Evolutionary conservation across 2,113 vertebrate genomes (phyloP), one percentile per base, ranked within the genome.

Genomic region (Lophotis ruficrista): DNA sequence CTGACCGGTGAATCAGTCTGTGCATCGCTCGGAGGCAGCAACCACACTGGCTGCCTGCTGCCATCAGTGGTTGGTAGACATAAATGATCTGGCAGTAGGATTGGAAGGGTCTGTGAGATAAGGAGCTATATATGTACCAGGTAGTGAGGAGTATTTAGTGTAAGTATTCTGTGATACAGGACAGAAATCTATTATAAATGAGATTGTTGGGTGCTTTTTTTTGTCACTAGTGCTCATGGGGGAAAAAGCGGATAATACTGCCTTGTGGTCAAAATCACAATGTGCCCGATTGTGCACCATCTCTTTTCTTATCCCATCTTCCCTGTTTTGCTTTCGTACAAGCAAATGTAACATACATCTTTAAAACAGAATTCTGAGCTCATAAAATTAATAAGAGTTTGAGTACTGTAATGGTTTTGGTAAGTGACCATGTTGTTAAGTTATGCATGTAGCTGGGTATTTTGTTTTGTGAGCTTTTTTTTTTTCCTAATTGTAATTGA

Each of bases 271-370:
- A 2, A 27, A 89, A 37, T 66, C 25, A 11, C 30, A 13, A n/a
- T 10, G n/a, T 73, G 17, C 27, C 33, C 0, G 0, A 7, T 89
- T 66, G 5, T 75, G 27, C 9, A 43, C 16, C 2, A 11, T 73
- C 25, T 6, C 7, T 61, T 76, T 78, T 60, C 62, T 82, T 33
- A 37, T 89, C 18, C 5, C 3, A 4, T 64, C 22, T 81, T 66
- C 21, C 80, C 20, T 65, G 1, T 69, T 65, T 82, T 82, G 21
- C 11, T 72, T 78, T 87, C 75, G 12, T 64, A 48, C 7, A 24
- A 79, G 28, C 28, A 93, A 65, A 31, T 14, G 8, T 35, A 53
- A 53, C 25, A 14, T 48, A 16, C 0, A 0, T 21, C 43, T 91
- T 89, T 60, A 72, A 85, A 91, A 38, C 20, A 51, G 58, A 91